Evolutionary conservation across 2,113 vertebrate genomes (phyloP).

Genomic region (Alexandromys fortis): DNA sequence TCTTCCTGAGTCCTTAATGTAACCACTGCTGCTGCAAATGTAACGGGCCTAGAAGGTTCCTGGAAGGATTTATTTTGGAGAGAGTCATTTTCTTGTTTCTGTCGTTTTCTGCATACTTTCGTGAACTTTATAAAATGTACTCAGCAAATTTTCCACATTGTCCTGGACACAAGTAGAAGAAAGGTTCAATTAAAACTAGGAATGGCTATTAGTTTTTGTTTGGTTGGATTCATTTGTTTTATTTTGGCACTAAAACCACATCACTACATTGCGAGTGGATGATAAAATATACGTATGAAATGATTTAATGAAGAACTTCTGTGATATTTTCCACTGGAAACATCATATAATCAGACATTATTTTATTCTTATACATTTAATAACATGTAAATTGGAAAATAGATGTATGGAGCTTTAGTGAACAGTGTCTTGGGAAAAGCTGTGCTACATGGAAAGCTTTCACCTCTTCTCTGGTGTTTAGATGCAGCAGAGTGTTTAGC

Average conservation of each 20-base stretch:
- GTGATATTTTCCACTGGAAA: neutral
- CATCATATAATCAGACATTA: neutral
- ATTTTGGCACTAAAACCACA: constrained; percentile 10
- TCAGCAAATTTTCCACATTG: constrained; percentile 58
- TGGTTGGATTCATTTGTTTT: constrained; percentile 28
- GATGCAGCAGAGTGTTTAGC: constrained; percentile 49
- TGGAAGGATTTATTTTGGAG: constrained; percentile 76
- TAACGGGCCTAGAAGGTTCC: constrained; percentile 65
- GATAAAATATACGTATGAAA: neutral
- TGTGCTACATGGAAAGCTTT: constrained; percentile 26
- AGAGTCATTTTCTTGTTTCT: constrained; percentile 56
- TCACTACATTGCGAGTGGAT: neutral
- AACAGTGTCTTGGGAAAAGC: neutral
- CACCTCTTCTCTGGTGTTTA: constrained; percentile 51
- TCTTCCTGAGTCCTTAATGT: constrained; percentile 67
- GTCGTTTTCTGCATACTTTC: constrained; percentile 53
- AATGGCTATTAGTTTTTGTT: neutral
- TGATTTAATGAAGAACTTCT: neutral
- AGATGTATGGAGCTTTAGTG: neutral
- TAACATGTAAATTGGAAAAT: neutral
- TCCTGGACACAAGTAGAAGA: constrained; percentile 58
- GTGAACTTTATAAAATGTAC: constrained; percentile 59
- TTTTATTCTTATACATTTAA: neutral
- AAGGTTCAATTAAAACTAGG: constrained; percentile 53
- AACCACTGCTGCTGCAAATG: constrained; percentile 71